These are phyloP conservation scores for Rhineura floridana DNA, from an alignment of 2,113 vertebrate species.

Conservation along the genomic window DNA sequence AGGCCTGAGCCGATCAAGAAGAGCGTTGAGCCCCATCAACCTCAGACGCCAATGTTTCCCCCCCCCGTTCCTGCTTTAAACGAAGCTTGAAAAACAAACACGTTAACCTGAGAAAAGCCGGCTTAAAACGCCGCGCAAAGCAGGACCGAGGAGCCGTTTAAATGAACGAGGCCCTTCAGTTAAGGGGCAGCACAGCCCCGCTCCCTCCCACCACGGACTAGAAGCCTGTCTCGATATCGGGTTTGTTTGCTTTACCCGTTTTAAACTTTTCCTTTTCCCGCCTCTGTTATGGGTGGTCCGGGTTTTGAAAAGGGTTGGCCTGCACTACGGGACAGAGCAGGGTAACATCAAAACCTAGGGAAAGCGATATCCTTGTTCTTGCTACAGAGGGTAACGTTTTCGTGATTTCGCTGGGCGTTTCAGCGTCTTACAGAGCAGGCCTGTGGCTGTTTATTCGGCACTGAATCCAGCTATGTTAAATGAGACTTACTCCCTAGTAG, in stretches of 20 bases:
- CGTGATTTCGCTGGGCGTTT: not conserved
- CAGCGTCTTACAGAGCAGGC: too few relatives aligned
- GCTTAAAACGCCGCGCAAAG: constrained; percentile 38
- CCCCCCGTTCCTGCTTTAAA: constrained; percentile 47
- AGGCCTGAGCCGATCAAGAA: constrained; percentile 13
- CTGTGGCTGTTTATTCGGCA: too few relatives aligned
- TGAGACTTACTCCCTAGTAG: too few relatives aligned
- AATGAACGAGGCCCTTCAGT: not conserved
- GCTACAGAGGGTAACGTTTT: not conserved
- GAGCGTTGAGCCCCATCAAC: constrained; percentile 42
- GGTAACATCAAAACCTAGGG: not conserved
- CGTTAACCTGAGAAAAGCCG: constrained; percentile 52
- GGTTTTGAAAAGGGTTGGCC: not conserved
- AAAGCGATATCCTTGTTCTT: not conserved
- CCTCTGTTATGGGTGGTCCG: not conserved
- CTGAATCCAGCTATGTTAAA: too few relatives aligned
- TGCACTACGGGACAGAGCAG: not conserved
- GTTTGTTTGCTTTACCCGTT: not conserved
- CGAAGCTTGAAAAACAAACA: constrained; percentile 62
- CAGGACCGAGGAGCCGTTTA: not conserved
- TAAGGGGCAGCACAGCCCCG: not conserved
- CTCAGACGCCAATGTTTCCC: constrained; percentile 40
- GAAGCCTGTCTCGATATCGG: not conserved
- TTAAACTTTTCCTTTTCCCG: not conserved
- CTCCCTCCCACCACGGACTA: not conserved